A percentile compares a stretch with the other conserved stretches of the same genome.
Conservation (phyloP, 2,888 invertebrate species). For the Ptilodon capucinus region DNA sequence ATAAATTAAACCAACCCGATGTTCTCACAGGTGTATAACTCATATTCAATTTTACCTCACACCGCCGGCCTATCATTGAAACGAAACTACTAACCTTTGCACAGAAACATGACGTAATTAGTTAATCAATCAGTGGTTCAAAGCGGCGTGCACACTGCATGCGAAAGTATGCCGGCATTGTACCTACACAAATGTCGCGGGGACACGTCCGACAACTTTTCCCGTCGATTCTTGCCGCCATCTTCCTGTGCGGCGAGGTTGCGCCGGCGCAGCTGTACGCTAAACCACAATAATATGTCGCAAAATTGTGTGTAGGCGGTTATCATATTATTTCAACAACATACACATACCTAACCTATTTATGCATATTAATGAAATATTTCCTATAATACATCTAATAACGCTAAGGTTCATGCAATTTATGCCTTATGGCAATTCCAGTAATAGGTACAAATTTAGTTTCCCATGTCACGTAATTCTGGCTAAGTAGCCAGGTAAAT, state of each 20-base stretch:
- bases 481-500: no score
- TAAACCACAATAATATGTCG: not conserved
- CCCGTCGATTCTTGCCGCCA: slow-evolving; percentile 21
- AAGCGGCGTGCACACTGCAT: slow-evolving; percentile 18
- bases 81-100: slow-evolving; percentile 16
- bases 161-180: slow-evolving; percentile 31
- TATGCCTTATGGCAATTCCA: no score
- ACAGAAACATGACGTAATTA: slow-evolving; percentile 27
- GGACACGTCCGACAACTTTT: slow-evolving; percentile 35
- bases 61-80: not conserved
- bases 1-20: no score
- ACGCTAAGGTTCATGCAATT: no score
- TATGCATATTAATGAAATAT: no score
- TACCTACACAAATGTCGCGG: slow-evolving; percentile 23
- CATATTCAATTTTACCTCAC: not conserved
- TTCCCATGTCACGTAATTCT: no score
- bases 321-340: no score
- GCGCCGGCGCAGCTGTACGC: not conserved
- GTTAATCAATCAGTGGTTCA: slow-evolving; percentile 20
- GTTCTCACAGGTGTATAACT: not conserved
- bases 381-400: no score
- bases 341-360: no score
- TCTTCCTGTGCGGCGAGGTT: slow-evolving; percentile 5
- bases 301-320: not conserved
- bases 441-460: no score